A percentile compares a stretch with the other conserved stretches of the same genome.
These are phyloP conservation scores for Coregonus suidteri DNA, from an alignment of 2,797 vertebrate genomes.

Conservation along the genomic window DNA sequence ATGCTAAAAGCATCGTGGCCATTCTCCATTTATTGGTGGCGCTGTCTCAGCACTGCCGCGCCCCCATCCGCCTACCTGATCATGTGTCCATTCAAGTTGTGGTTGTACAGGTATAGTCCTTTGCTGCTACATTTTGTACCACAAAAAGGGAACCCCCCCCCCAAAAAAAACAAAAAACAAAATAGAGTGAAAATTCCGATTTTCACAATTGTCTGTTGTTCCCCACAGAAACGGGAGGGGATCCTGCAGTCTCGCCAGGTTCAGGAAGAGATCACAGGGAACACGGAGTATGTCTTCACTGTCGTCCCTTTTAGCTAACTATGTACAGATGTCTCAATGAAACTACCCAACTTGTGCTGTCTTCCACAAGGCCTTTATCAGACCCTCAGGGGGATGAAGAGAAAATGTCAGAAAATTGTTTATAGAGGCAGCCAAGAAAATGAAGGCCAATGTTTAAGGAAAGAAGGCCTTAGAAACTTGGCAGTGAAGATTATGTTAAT, in stretches of 20 bases:
- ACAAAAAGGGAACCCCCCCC: too few species aligned
- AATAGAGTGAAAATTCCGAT: too few species aligned
- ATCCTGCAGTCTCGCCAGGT: conserved; percentile 88
- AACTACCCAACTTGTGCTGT: neutral
- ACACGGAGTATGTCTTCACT: conserved; percentile 84
- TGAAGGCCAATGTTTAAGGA: neutral
- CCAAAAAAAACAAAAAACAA: neutral
- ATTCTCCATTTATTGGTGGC: conserved; percentile 96
- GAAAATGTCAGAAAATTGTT: neutral
- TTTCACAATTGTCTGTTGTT: neutral
- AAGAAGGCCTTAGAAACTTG: neutral
- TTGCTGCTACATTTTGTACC: neutral
- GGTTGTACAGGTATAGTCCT: conserved; percentile 88
- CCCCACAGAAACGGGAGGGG: conserved; percentile 85
- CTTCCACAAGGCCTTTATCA: neutral
- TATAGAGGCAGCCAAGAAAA: neutral
- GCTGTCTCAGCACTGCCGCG: conserved; percentile 95
- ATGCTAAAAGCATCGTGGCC: conserved; percentile 95
- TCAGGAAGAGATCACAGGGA: conserved; percentile 91
- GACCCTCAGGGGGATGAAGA: neutral
- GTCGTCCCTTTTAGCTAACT: neutral
- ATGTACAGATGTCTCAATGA: neutral
- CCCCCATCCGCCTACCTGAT: conserved; percentile 94
- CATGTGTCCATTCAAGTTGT: conserved; percentile 98
- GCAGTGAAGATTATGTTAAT: neutral